Conservation (phyloP, 2,113 vertebrate genomes). For the Lichenostomus cassidix region DNA sequence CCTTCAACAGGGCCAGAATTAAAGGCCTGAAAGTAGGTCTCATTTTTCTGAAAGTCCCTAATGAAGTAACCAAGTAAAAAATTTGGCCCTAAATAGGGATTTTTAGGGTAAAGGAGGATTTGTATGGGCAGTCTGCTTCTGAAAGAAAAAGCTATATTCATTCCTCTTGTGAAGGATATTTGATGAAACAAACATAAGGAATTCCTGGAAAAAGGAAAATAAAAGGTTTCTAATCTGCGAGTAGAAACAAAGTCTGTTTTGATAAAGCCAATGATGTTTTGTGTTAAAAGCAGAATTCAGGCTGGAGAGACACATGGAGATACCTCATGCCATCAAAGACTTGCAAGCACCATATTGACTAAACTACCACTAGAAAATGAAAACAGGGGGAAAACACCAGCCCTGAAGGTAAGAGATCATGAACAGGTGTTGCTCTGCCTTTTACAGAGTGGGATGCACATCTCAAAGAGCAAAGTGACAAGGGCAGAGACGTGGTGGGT, state of each 20-base stretch:
- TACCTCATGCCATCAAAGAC: neutral
- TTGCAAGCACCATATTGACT: neutral
- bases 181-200: constrained; percentile 19
- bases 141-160: neutral
- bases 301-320: neutral
- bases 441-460: neutral
- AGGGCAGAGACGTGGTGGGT: neutral
- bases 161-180: neutral
- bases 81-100: neutral
- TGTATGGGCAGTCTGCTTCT: neutral
- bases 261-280: constrained; percentile 5
- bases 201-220: neutral
- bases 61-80: constrained; percentile 1
- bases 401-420: neutral
- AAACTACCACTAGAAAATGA: neutral
- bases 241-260: constrained; percentile 2
- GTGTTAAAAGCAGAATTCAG: constrained; percentile 5
- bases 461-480: rapidly evolving
- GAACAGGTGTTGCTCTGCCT: neutral
- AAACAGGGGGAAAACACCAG: rapidly evolving
- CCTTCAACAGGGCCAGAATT: neutral
- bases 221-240: neutral
- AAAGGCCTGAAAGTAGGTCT: neutral
- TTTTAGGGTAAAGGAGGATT: neutral
- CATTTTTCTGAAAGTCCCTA: constrained; percentile 7